These are phyloP conservation scores for Neuroscelio doddi DNA, from an alignment of 2,888 invertebrate species.

Conservation along the genomic window DNA sequence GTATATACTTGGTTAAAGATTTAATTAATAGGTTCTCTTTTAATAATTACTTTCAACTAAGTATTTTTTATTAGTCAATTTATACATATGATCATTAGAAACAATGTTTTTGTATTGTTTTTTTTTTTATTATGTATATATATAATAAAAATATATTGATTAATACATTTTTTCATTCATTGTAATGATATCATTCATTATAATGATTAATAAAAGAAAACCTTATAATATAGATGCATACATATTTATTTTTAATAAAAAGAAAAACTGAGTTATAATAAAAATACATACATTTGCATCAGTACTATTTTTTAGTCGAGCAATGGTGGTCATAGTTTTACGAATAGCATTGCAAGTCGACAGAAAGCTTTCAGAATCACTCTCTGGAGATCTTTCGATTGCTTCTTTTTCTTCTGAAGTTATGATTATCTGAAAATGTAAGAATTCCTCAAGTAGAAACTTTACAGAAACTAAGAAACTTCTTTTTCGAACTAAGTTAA, in stretches of 20 bases:
- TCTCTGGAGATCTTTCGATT: conserved; percentile 77
- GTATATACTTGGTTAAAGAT: too few species aligned
- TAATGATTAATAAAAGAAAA: conserved; percentile 4
- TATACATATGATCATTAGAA: too few species aligned
- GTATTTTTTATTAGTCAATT: too few species aligned
- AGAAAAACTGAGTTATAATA: not conserved
- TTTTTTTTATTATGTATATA: too few species aligned
- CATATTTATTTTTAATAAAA: conserved; percentile 7
- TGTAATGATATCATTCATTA: too few species aligned
- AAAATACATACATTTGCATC: conserved; percentile 73
- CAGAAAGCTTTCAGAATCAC: conserved; percentile 80
- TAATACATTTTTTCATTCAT: too few species aligned
- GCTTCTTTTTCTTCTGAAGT: conserved; percentile 85
- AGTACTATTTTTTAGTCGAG: conserved; percentile 77
- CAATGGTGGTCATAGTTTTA: conserved; percentile 80
- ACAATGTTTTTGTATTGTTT: too few species aligned
- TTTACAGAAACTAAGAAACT: conserved; percentile 7
- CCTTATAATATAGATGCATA: too few species aligned
- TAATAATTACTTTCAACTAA: too few species aligned
- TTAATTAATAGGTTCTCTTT: too few species aligned
- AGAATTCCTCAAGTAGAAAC: too few species aligned
- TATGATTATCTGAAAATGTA: conserved; percentile 77
- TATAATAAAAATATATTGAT: too few species aligned
- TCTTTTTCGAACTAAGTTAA: not conserved
- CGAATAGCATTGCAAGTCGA: conserved; percentile 82